Evolutionary conservation across 2,797 vertebrate species (phyloP), one percentile per base, ranked within the genome.

Genomic region (Neosilurus mollespiculum): DNA sequence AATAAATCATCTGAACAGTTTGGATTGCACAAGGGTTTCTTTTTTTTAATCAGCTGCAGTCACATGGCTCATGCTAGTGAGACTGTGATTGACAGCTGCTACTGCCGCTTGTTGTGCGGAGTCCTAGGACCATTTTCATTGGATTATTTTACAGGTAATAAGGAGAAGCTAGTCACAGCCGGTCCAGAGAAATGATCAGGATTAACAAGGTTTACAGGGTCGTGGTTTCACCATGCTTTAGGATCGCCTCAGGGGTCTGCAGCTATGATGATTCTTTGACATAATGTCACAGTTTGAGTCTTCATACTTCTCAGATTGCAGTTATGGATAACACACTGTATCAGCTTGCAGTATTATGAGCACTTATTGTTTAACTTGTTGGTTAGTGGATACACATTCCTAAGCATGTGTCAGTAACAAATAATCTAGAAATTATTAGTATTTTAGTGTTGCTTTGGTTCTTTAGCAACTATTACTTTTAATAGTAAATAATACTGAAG

Each of bases 101-200:
- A 91, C 93, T 93, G 88, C 91, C 91, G 91, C 92, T 91, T 91
- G 86, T 90, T 90, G 91, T 91, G 87, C 88, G 87, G 91, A 91
- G 91, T 89, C 91, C 89, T 73, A 66, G 51, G 71, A 84, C 56
- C 26, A 73, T 78, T 88, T 86, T 89, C 86, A 92, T 91, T 93
- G 92, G 91, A 93, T 94, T 93, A 93, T 92, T 94, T 93, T 90
- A 91, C 90, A 93, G 91, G 92, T 94, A 92, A 92, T 93, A 91
- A 90, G 89, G 91, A 90, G 82, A 87, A 87, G 88, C 89, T 91
- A 87, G 88, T 89, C 88, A 87, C 89, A 91, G 90, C 85, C 91
- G 89, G 91, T 87, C 83, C 82, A 84, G 85, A 91, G 88, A 94
- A 91, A 88, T 87, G 92, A 90, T 94, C 89, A 87, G 90, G 89